A percentile compares a stretch with the other conserved stretches of the same genome.
phyloP scores from a whole-genome alignment of 2,113 vertebrate species.

The Forbesichthys agassizii region DNA sequence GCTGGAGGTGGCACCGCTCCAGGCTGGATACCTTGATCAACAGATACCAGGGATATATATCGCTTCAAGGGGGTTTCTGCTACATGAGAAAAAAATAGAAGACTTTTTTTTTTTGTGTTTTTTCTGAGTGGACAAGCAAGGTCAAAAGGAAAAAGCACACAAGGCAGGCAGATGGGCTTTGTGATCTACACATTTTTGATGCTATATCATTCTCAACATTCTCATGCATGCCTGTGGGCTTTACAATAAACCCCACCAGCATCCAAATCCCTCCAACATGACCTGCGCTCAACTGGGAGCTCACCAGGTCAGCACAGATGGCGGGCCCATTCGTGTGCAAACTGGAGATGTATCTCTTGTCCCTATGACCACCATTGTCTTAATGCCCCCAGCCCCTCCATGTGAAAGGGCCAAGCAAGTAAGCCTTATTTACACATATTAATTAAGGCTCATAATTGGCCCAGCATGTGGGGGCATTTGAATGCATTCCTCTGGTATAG shows the following conservation, averaged over 20 bases:
- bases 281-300: conserved; percentile 48
- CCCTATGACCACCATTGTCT: conserved; percentile 67
- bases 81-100: not conserved
- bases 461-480: conserved; percentile 65
- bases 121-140: no score
- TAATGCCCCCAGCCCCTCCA: conserved; percentile 47
- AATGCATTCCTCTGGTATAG: conserved; percentile 74
- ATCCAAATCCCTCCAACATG: conserved; percentile 24
- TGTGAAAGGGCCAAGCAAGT: conserved; percentile 66
- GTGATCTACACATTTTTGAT: no score
- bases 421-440: conserved; percentile 77
- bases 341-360: conserved; percentile 69
- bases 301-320: conserved; percentile 68
- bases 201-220: no score
- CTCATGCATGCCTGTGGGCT: no score
- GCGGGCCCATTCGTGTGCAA: conserved; percentile 77
- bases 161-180: no score
- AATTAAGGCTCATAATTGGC: conserved; percentile 80
- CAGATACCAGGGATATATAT: not conserved
- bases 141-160: no score
- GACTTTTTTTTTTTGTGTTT: not conserved
- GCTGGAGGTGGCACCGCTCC: not conserved
- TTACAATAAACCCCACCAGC: not conserved
- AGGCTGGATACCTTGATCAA: conserved; percentile 7
- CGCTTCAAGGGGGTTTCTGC: no score